A percentile compares a stretch with the other conserved stretches of the same genome.
Evolutionary conservation across 2,113 vertebrate genomes (phyloP).

Genomic region (Pachypanchax playfairii): DNA sequence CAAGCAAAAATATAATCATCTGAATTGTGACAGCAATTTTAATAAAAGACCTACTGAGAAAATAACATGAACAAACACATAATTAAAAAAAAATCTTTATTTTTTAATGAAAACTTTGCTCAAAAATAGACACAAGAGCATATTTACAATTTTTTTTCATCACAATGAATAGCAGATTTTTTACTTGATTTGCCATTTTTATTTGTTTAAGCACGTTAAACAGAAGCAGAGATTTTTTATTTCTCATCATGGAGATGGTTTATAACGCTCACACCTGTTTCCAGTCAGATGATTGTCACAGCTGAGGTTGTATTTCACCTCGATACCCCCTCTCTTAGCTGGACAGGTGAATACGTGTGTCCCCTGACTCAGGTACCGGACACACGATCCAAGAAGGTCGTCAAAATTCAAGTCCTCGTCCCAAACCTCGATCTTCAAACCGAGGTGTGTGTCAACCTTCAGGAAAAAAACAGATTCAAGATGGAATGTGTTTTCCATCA

Average conservation of each 20-base stretch:
- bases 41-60: too few relatives aligned
- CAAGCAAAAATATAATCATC: too few relatives aligned
- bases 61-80: too few relatives aligned
- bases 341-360: neutral
- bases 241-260: constrained; percentile 6
- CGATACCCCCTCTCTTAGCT: rapidly evolving
- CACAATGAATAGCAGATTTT: too few relatives aligned
- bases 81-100: too few relatives aligned
- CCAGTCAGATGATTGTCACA: constrained; percentile 47
- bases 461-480: neutral
- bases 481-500: neutral
- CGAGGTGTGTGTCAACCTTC: constrained; percentile 18
- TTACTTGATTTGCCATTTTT: too few relatives aligned
- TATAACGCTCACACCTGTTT: constrained; percentile 29
- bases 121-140: too few relatives aligned
- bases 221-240: too few relatives aligned
- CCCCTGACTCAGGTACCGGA: neutral
- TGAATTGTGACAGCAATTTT: too few relatives aligned
- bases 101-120: too few relatives aligned
- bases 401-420: neutral
- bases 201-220: too few relatives aligned
- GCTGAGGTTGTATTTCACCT: constrained; percentile 23
- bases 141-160: too few relatives aligned
- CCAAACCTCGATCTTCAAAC: constrained; percentile 29
- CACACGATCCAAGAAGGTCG: constrained; percentile 28